Evolutionary conservation across 1,140 invertebrate species (phyloP).

Genomic region (Melanaphis sacchari): DNA sequence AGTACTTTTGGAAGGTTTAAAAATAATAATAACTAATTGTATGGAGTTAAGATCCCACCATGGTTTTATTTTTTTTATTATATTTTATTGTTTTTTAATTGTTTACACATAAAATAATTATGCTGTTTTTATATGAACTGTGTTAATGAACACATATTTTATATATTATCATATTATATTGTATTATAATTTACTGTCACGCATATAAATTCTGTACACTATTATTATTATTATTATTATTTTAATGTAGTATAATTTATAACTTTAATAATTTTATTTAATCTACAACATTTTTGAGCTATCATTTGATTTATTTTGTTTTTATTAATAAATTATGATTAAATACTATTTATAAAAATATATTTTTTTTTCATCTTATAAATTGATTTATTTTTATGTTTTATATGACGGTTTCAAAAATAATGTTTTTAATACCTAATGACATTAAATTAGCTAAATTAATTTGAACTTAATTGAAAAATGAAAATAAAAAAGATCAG

Average conservation of each 20-base stretch:
- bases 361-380: too few relatives aligned
- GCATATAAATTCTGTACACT: not conserved
- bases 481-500: not conserved
- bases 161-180: slow-evolving; percentile 3
- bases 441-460: not conserved
- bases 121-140: not conserved
- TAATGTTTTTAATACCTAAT: not conserved
- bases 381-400: not conserved
- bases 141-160: not conserved
- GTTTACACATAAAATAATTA: not conserved
- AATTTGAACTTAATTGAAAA: not conserved
- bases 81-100: not conserved
- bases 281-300: not conserved
- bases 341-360: not conserved
- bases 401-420: not conserved
- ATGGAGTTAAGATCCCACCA: not conserved
- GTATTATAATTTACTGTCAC: not conserved
- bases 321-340: not conserved
- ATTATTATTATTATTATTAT: not conserved
- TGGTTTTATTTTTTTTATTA: not conserved
- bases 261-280: not conserved
- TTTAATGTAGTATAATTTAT: not conserved
- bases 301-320: not conserved
- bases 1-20: not conserved
- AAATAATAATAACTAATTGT: not conserved